These are phyloP conservation scores for Guaruba guarouba DNA, from an alignment of 2,113 vertebrate genomes.

Conservation along the genomic window DNA sequence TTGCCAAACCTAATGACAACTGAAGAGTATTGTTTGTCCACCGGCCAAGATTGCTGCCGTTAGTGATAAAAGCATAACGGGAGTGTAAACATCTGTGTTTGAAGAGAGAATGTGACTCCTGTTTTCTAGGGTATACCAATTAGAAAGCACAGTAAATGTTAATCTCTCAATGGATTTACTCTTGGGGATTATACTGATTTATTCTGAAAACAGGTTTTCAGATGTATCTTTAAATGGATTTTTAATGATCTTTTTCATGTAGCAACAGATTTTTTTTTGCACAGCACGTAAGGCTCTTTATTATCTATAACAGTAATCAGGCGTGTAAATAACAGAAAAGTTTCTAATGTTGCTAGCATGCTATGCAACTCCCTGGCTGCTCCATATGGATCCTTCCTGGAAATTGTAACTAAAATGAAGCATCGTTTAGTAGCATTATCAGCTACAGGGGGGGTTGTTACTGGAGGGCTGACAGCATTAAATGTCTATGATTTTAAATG, in stretches of 20 bases:
- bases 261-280: background rate
- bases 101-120: background rate
- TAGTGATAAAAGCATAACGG: conserved; percentile 37
- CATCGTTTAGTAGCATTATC: background rate
- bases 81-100: conserved; percentile 51
- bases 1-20: conserved; percentile 28
- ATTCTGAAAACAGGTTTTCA: conserved; percentile 25
- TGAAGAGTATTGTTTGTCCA: conserved; percentile 50
- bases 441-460: background rate
- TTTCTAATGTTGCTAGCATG: background rate
- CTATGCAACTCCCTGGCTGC: background rate
- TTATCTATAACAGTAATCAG: background rate
- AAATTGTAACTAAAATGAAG: background rate
- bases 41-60: conserved; percentile 44
- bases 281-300: background rate
- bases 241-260: conserved; percentile 4
- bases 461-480: background rate
- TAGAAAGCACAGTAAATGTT: conserved; percentile 16
- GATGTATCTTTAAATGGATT: background rate
- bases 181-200: background rate
- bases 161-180: conserved; percentile 1
- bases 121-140: background rate
- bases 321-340: background rate
- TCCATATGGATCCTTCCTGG: background rate
- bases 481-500: conserved; percentile 1